Base-by-base conservation (phyloP, 2,888 invertebrate species). In the Podotricha telesiphe region DNA sequence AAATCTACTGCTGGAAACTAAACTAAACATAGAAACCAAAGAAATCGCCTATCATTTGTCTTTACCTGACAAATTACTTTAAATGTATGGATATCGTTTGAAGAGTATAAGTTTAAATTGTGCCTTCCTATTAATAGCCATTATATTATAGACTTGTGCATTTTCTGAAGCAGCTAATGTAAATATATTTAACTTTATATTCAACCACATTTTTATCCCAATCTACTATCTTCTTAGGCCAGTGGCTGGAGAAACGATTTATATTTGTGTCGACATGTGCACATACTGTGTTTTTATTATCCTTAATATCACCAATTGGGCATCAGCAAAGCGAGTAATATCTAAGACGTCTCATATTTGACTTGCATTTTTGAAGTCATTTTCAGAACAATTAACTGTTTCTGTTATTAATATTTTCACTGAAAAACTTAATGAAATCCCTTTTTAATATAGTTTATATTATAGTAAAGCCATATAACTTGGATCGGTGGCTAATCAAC, bases 201-300 rank as follows among this genome's bases (percentile, higher is more conserved):
- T 15, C n/a, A 34, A 17, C 0, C n/a, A 28, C 19, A 58, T 20
- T 19, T n/a, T 11, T 59, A 42, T n/a, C 5, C 58, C 56, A 19
- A 50, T 71, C 71, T 71, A 50, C 53, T 13, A n/a, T 37, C 48
- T 79, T 77, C 79, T 76, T 69, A 71, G 59, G 47, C 20, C 71
- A 42, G n/a, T 51, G 45, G 47, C 81, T 80, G 81, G 80, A 79
- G 81, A 82, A 80, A 80, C 83, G 85, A 88, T 88, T 88, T 88
- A 89, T 87, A 76, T 73, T 74, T 71, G 78, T 78, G 84, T 81
- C 81, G 85, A 85, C 84, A 82, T 78, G 78, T 74, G 80, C 73
- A 69, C 81, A 78, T 50, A 66, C 75, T 77, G 74, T 74, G 80
- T 82, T 82, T n/a, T 83, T 83, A 83, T 83, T 84, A 83, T 85